These are phyloP conservation scores for Champsocephalus gunnari DNA, from an alignment of 2,797 vertebrate species.

Conservation along the genomic window DNA sequence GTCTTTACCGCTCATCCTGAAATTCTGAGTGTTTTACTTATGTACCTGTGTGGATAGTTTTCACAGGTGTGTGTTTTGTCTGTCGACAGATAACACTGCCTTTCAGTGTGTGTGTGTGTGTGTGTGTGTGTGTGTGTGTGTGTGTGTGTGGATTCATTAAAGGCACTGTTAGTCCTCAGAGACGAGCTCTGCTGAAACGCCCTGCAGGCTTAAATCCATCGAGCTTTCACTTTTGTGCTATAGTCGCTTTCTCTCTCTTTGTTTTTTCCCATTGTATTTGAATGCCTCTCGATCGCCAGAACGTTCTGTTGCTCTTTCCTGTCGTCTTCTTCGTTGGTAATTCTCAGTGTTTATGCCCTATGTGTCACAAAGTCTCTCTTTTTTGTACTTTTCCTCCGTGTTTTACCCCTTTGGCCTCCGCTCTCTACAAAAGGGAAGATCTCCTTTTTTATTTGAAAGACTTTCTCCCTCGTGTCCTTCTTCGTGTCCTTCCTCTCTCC, in stretches of 20 bases:
- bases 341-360: not conserved
- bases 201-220: conserved; percentile 69
- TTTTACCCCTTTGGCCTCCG: not conserved
- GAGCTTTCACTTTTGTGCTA: conserved; percentile 44
- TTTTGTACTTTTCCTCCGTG: not conserved
- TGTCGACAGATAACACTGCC: conserved; percentile 27
- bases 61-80: conserved; percentile 46
- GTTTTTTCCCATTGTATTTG: conserved; percentile 4
- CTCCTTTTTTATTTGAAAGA: not conserved
- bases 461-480: not conserved
- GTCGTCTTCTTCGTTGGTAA: not conserved
- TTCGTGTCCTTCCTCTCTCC: not conserved
- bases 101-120: conserved; percentile 19
- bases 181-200: conserved; percentile 67
- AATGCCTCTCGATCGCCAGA: conserved; percentile 8
- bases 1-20: not conserved
- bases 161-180: conserved; percentile 58
- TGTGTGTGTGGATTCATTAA: conserved; percentile 64
- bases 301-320: conserved; percentile 6
- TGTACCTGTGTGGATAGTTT: conserved; percentile 7
- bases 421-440: not conserved
- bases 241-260: conserved; percentile 11
- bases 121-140: conserved; percentile 10
- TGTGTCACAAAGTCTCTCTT: not conserved
- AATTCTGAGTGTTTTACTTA: conserved; percentile 20